Evolutionary conservation across 1,140 invertebrate species (phyloP).

Genomic region (Drosophila triauraria): DNA sequence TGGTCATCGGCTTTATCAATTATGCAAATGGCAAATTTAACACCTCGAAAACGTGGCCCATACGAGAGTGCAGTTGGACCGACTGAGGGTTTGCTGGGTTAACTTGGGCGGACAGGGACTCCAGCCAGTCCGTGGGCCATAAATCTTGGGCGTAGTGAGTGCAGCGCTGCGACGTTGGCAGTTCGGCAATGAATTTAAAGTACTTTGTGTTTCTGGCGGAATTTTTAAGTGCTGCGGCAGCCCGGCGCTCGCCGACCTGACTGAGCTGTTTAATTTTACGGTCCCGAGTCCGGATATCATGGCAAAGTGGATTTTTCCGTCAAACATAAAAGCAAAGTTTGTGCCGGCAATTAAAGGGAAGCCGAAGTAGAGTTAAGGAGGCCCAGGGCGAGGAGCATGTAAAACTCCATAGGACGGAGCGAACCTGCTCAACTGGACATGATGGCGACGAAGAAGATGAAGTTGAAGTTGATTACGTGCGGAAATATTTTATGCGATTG

Average conservation of each 20-base stretch:
- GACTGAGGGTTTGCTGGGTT: not conserved
- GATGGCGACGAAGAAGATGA: slow-evolving; percentile 15
- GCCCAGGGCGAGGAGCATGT: slow-evolving; percentile 29
- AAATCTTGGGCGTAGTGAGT: slow-evolving; percentile 59
- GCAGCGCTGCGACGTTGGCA: slow-evolving; percentile 38
- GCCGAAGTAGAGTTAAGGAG: slow-evolving; percentile 7
- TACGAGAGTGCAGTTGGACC: slow-evolving; percentile 26
- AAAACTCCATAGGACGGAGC: slow-evolving; percentile 22
- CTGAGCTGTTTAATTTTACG: slow-evolving; percentile 66
- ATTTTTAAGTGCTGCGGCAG: slow-evolving; percentile 61
- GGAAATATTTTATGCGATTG: slow-evolving; percentile 58
- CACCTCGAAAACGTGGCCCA: slow-evolving; percentile 66
- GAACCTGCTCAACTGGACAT: slow-evolving; percentile 7
- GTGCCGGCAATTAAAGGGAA: slow-evolving; percentile 50
- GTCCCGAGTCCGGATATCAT: slow-evolving; percentile 68
- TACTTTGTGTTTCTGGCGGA: slow-evolving; percentile 62
- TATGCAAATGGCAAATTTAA: slow-evolving; percentile 81
- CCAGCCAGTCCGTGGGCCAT: slow-evolving; percentile 38
- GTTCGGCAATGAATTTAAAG: slow-evolving; percentile 73
- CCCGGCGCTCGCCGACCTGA: slow-evolving; percentile 2
- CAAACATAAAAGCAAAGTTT: slow-evolving; percentile 78
- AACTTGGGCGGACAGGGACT: slow-evolving; percentile 10
- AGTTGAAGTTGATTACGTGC: slow-evolving; percentile 25
- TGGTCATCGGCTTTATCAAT: slow-evolving; percentile 70
- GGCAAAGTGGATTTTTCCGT: slow-evolving; percentile 82